Percentiles rank a stretch among this genome's conserved stretches.
Conservation (phyloP, 2,888 invertebrate species). For the Mythimna albipuncta region DNA sequence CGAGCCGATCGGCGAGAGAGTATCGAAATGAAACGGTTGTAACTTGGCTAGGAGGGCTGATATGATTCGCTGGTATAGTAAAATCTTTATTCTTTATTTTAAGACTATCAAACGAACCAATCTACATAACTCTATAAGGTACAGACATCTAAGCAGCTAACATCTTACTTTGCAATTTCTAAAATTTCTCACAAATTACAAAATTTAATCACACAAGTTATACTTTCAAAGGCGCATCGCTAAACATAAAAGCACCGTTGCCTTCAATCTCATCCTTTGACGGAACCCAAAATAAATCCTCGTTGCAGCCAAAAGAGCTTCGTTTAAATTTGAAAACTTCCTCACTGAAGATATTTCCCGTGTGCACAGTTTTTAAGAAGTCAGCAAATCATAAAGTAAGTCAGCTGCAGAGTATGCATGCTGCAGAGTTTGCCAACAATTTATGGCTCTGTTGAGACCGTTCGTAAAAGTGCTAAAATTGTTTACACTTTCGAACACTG, state of each 20-base stretch:
- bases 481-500: slow-evolving; percentile 31
- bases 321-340: slow-evolving; percentile 24
- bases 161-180: background rate
- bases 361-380: slow-evolving; percentile 37
- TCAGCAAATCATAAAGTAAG: slow-evolving; percentile 28
- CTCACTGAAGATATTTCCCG: slow-evolving; percentile 14
- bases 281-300: slow-evolving; percentile 13
- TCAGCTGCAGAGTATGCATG: slow-evolving; percentile 27
- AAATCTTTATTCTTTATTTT: background rate
- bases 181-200: background rate
- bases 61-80: background rate
- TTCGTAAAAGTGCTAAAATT: background rate
- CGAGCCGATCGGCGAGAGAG: too few species aligned
- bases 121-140: background rate
- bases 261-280: slow-evolving; percentile 1
- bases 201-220: background rate
- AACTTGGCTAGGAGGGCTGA: too few species aligned
- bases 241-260: slow-evolving; percentile 10
- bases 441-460: slow-evolving; percentile 40
- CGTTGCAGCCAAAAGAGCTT: slow-evolving; percentile 4
- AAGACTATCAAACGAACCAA: background rate
- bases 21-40: too few species aligned
- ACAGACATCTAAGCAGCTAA: background rate
- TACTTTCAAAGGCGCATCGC: background rate
- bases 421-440: slow-evolving; percentile 38